These are phyloP conservation scores for Amniataba percoides DNA, from an alignment of 2,797 vertebrate genomes.

Conservation along the genomic window DNA sequence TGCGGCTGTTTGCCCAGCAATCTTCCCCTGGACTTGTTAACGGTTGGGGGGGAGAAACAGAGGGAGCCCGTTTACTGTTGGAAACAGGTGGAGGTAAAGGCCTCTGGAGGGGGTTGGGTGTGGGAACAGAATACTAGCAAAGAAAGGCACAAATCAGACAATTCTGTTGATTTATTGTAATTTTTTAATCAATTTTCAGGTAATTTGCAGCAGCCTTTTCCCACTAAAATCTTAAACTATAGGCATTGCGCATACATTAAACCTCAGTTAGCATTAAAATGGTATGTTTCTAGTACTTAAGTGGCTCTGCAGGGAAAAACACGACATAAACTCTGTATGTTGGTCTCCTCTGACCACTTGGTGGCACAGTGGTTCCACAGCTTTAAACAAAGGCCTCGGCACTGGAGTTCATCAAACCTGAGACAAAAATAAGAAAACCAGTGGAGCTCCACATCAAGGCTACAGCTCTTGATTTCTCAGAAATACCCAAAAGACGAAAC, in stretches of 20 bases:
- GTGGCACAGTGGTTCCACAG: conserved; percentile 59
- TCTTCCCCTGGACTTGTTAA: conserved; percentile 18
- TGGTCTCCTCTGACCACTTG: conserved; percentile 54
- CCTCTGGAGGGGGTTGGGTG: neutral
- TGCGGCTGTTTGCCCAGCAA: conserved; percentile 52
- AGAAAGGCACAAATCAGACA: neutral
- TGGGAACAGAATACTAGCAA: neutral
- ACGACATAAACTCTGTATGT: neutral
- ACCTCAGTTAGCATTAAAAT: conserved; percentile 8
- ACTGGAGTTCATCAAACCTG: neutral
- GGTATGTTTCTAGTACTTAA: neutral
- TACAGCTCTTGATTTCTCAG: conserved; percentile 55
- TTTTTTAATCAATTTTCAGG: neutral
- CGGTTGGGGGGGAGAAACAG: neutral
- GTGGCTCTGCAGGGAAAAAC: neutral
- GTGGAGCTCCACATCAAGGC: conserved; percentile 46
- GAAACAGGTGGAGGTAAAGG: conserved; percentile 40
- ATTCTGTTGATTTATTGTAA: neutral
- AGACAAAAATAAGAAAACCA: conserved; percentile 36
- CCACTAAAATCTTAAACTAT: neutral
- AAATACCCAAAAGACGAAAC: conserved; percentile 64
- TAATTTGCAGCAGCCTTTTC: neutral
- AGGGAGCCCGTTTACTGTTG: conserved; percentile 12
- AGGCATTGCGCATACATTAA: neutral
- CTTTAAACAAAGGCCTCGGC: neutral